Percentiles rank a stretch among this genome's conserved stretches.
Conservation (phyloP, 64 coral and sea anemone species). For the Pocillopora damicornis region DNA sequence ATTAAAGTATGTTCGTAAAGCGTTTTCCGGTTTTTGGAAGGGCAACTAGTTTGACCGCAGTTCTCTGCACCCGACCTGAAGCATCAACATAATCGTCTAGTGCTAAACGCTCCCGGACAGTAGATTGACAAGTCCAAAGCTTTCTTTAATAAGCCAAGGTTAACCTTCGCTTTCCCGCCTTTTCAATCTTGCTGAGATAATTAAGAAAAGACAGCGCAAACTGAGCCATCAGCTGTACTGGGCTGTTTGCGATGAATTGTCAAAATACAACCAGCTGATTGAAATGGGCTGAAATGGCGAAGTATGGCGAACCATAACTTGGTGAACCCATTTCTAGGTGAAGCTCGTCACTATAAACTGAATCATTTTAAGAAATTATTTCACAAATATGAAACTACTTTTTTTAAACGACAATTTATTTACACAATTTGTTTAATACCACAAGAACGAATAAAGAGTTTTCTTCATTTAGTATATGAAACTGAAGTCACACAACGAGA, state of each 20-base stretch:
- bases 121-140: constrained; percentile 41
- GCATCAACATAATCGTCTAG: constrained; percentile 30
- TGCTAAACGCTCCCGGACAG: constrained; percentile 43
- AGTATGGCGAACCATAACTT: background rate
- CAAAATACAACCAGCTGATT: constrained; percentile 41
- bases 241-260: constrained; percentile 32
- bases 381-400: background rate
- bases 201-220: constrained; percentile 33
- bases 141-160: constrained; percentile 38
- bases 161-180: constrained; percentile 40
- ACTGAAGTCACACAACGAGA: background rate
- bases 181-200: constrained; percentile 23
- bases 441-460: background rate
- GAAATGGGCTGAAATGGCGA: constrained; percentile 22
- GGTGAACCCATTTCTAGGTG: background rate
- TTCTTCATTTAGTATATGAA: background rate
- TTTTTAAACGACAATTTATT: constrained; percentile 2
- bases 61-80: background rate
- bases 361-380: background rate
- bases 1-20: constrained; percentile 29
- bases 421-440: background rate
- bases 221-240: constrained; percentile 5
- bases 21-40: constrained; percentile 35
- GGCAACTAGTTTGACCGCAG: background rate
- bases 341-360: background rate